Conservation (phyloP, 1,140 invertebrate genomes). For the Cotesia typhae region DNA sequence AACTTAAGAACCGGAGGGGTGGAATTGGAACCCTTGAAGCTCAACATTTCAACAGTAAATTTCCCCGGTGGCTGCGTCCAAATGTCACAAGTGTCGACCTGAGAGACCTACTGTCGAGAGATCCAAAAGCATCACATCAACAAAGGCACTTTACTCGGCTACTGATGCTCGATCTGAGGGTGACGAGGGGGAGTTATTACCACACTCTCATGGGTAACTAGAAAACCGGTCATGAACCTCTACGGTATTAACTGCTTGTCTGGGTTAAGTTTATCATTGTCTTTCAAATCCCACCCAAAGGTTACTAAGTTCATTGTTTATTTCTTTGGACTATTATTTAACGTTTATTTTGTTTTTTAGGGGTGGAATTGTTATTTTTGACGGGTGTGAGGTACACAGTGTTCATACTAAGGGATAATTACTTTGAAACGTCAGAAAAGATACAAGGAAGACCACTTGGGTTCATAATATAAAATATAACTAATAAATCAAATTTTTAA, state of each 20-base stretch:
- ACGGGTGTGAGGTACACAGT: too few species aligned
- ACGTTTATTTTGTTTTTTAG: too few species aligned
- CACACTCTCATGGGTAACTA: background rate
- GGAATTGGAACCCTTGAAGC: constrained; percentile 11
- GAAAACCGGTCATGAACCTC: constrained; percentile 37
- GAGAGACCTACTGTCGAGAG: background rate
- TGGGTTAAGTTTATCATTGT: background rate
- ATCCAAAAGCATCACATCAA: background rate
- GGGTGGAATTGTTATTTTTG: too few species aligned
- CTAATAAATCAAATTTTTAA: too few species aligned
- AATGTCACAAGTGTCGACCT: constrained; percentile 11
- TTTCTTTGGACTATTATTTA: too few species aligned
- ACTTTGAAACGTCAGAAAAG: too few species aligned
- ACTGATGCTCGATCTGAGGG: background rate
- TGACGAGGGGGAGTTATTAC: too few species aligned
- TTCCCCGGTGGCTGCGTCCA: constrained; percentile 22
- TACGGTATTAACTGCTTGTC: constrained; percentile 22
- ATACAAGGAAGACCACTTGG: too few species aligned
- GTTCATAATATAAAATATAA: too few species aligned
- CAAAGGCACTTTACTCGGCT: background rate
- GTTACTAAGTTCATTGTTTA: too few species aligned
- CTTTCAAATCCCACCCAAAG: too few species aligned
- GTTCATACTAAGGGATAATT: too few species aligned
- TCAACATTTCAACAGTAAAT: constrained; percentile 20
- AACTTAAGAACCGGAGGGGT: background rate